Evolutionary conservation across 1,140 invertebrate genomes (phyloP), one percentile per base, ranked within the genome.

Genomic region (Neodiprion pinetum): DNA sequence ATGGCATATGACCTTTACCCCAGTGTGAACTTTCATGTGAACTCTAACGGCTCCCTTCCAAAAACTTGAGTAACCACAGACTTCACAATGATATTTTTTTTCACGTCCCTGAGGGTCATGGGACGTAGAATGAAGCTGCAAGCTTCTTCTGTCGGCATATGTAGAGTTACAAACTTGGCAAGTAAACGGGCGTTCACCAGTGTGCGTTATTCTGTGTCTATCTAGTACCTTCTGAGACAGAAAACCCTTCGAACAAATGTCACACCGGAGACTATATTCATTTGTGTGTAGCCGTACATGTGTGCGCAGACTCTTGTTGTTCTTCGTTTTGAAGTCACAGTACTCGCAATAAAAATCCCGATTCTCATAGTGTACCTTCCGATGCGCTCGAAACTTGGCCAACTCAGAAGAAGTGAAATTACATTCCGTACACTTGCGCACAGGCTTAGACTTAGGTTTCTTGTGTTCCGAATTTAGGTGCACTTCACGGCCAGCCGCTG

Each of bases 401-500:
- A 40, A 40, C 28, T 40, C 28, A 40, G 28, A 40, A 84, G 1
- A 81, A 85, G 79, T 94, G 92, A 21, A 91, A 90, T 83, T 92
- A 93, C 90, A 98, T 95, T 40, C 28, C 28, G 84, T 98, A 97
- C 53, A 95, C 90, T 86, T 96, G 97, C 71, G 97, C 87, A n/a
- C 82, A 87, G 7, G 80, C 77, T 65, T 86, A 86, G 85, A 85
- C 86, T n/a, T 83, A 79, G n/a, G 80, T 86, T 14, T 61, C 0
- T 61, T 61, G n/a, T 61, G 53, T 61, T 61, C n/a, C 53, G 11
- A 0, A 12, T 61, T 61, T 12, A 61, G 53, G 7, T 61, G 4
- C 11, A 61, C n/a, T 14, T 61, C 53, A 17, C 53, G 53, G n/a
- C 4, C n/a, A 14, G 11, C n/a, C 53, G 5, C n/a, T 11, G 53